These are phyloP conservation scores for Callorhinus ursinus DNA, from an alignment of 2,113 vertebrate species.

Conservation along the genomic window DNA sequence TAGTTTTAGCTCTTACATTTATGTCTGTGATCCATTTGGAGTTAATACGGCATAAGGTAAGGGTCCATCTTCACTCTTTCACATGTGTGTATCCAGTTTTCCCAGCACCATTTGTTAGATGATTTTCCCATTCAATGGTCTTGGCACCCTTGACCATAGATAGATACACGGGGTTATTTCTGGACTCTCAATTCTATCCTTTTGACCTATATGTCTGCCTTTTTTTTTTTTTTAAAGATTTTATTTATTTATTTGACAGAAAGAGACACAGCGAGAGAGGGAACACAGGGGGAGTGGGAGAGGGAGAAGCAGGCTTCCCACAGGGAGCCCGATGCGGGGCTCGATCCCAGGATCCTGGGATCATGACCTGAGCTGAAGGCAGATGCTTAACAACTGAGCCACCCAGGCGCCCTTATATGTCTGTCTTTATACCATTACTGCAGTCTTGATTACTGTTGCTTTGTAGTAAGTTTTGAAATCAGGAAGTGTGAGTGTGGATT, in stretches of 20 bases:
- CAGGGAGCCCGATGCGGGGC: too few relatives aligned
- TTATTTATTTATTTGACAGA: too few relatives aligned
- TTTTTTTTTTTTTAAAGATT: background rate
- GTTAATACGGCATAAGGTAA: background rate
- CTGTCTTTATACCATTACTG: background rate
- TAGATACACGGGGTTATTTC: background rate
- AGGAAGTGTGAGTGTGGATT: background rate
- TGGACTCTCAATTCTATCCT: background rate
- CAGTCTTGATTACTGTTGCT: background rate
- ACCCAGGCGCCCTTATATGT: background rate
- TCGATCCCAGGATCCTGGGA: too few relatives aligned
- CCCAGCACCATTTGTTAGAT: background rate
- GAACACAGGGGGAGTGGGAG: too few relatives aligned
- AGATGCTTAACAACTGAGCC: too few relatives aligned
- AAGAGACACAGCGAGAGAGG: too few relatives aligned
- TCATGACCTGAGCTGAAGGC: too few relatives aligned
- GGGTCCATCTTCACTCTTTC: background rate
- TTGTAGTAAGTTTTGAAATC: constrained; percentile 1
- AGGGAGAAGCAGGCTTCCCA: too few relatives aligned
- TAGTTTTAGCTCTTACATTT: background rate
- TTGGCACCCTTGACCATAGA: background rate
- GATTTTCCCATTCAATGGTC: background rate
- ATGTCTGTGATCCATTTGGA: background rate
- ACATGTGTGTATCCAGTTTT: background rate
- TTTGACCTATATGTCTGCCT: background rate